Percentiles rank a stretch among this genome's conserved stretches.
Conservation (phyloP, 2,797 vertebrate species). For the Fratercula arctica region DNA sequence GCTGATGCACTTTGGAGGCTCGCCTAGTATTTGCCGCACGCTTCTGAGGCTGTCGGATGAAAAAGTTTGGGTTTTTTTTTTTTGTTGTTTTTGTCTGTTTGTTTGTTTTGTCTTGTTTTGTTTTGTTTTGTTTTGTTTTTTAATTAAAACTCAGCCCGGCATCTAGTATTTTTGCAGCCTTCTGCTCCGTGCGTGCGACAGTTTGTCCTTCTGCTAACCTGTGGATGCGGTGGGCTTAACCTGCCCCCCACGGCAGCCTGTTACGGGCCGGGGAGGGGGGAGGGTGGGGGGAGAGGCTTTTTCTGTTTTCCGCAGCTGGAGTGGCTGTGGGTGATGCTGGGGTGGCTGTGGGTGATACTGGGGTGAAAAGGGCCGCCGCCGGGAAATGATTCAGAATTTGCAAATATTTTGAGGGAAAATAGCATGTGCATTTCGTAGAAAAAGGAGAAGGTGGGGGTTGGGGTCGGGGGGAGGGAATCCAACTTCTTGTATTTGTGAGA, state of each 20-base stretch:
- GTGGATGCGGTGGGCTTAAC: not conserved
- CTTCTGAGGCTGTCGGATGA: not conserved
- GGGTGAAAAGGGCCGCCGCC: not conserved
- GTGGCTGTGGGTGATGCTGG: not conserved
- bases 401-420: not conserved
- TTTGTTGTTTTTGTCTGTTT: too few relatives aligned
- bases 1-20: fast-evolving
- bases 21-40: fast-evolving
- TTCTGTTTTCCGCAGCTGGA: not conserved
- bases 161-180: not conserved
- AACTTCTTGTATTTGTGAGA: not conserved
- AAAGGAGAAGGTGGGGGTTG: not conserved
- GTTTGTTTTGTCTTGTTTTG: too few relatives aligned
- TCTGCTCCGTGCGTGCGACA: too few relatives aligned
- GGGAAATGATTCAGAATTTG: not conserved
- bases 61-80: not conserved
- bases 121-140: too few relatives aligned
- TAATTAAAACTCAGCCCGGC: too few relatives aligned
- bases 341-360: not conserved
- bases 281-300: too few relatives aligned
- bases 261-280: too few relatives aligned
- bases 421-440: fast-evolving
- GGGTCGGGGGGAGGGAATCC: not conserved
- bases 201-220: not conserved
- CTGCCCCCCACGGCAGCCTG: not conserved